Base-by-base conservation (phyloP, 2,888 invertebrate species). In the Autographa pulchrina region DNA sequence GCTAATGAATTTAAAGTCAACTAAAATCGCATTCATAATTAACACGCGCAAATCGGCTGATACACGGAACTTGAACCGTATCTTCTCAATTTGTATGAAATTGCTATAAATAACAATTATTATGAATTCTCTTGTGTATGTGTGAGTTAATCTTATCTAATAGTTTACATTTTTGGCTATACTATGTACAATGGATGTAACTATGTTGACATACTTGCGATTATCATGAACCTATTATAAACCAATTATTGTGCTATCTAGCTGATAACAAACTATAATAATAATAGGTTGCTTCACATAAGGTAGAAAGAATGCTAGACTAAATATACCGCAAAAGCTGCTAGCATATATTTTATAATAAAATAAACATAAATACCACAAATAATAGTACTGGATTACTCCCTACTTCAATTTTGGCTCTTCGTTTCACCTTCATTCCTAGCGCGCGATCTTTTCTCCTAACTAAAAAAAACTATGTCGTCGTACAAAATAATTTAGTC, bases 31-130 rank as follows among this genome's bases (percentile, higher is more conserved):
- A 64, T 78, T 73, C 52, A 66, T 52, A 69, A 81, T 69, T 69
- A 69, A 54, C 81, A 81, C 78, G 78, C 72, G 81, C 62, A 56
- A 48, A 66, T 38, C 54, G 81, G n/a, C 72, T 78, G 78, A 77
- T 58, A 56, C 58, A 68, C 38, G 65, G 63, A 54, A 66, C 65
- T 68, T 63, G 54, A 65, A 71, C 65, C 77, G 60, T 80, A 77
- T 75, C 65, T 31, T 67, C 56, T 41, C 43, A 70, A 68, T 75
- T 62, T 52, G 25, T 62, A 65, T 38, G 56, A 68, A 56, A 56
- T 25, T 11, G 18, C 68, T 54, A 14, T 5, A 65, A 63, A 59
- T 68, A 58, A 41, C 9, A 16, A 32, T 52, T 20, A 81, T 72
- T 72, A 66, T 66, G 20, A 32, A 76, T 54, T 66, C 58, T 58